Base-by-base conservation (phyloP, 2,888 invertebrate genomes). In the Strigamia maritima region DNA sequence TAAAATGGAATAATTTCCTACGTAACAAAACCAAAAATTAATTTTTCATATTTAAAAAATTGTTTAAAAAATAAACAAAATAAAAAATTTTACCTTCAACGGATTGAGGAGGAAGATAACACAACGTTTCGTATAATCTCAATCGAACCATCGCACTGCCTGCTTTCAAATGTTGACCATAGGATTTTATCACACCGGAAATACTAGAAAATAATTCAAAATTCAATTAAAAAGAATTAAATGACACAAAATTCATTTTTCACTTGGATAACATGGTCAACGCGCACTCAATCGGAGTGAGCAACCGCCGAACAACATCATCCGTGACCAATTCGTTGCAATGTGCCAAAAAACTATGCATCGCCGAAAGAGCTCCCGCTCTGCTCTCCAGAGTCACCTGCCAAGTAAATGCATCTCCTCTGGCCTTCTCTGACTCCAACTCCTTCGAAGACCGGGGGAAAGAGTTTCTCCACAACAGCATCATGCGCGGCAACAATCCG, bases 341-440 rank as follows among this genome's bases (percentile, higher is more conserved):
- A 86, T 97, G 93, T 40, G 92, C 89, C 65, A 98, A 87, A 85
- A 99, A 92, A 86, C 97, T 97, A 85, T 96, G 93, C 90, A 99
- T 93, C 0, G 98, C 96, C 78, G 97, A 95, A 14, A 99, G 87
- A 0, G 98, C 98, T 0, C 98, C 98, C 3, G 98, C 96, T 70
- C 98, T 90, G 2, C 97, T 97, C 87, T 98, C 98, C 79, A 99
- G 87, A 0, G 98, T 97, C 65, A 98, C 94, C 89, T 96, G 95
- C 98, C 98, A 98, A n/a, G 98, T 98, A 85, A 98, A 98, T 0
- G 97, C 94, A 87, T 99, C 98, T 8, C 97, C 93, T 84, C 98
- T 89, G 19, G 94, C 92, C 84, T 97, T 97, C 87, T 99, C 99
- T 0, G 97, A 95, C 85, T 98, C 98, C 19, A 99, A 88, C 86